Percentiles rank a stretch among this genome's conserved stretches.
Conservation (phyloP, 2,888 invertebrate species). For the Lagria hirta region DNA sequence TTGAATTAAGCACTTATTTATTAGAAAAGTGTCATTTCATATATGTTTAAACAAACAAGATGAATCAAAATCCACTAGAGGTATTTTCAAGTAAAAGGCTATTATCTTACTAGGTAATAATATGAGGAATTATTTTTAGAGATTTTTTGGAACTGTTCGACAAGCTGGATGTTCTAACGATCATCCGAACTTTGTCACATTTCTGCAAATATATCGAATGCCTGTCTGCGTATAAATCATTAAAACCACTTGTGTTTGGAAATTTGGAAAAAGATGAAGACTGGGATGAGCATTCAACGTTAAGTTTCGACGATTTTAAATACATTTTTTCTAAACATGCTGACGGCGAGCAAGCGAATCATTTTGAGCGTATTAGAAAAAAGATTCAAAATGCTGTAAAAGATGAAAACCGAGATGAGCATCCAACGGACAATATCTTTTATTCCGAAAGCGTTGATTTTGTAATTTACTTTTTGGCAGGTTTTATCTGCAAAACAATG, state of each 20-base stretch:
- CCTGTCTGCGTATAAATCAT: background rate
- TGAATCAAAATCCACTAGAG: constrained; percentile 3
- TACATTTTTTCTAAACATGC: constrained; percentile 1
- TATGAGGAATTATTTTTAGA: background rate
- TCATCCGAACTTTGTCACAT: background rate
- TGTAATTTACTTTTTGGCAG: background rate
- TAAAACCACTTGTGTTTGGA: constrained; percentile 1
- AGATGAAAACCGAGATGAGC: constrained; percentile 1
- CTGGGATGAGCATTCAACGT: no score
- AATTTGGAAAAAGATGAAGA: background rate
- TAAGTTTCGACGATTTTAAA: constrained; percentile 1
- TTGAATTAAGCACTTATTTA: constrained; percentile 1
- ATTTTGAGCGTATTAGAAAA: background rate
- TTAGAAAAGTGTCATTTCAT: background rate
- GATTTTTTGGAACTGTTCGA: constrained; percentile 1
- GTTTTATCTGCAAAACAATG: constrained; percentile 3
- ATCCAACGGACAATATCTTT: background rate
- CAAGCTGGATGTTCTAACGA: constrained; percentile 2
- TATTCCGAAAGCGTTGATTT: background rate
- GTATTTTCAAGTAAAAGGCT: background rate
- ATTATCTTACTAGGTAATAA: background rate
- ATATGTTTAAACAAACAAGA: constrained; percentile 5
- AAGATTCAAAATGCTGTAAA: background rate
- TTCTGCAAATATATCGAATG: constrained; percentile 1
- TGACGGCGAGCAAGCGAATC: background rate